Evolutionary conservation across 2,113 vertebrate genomes (phyloP).

Genomic region (Tupaia chinensis): DNA sequence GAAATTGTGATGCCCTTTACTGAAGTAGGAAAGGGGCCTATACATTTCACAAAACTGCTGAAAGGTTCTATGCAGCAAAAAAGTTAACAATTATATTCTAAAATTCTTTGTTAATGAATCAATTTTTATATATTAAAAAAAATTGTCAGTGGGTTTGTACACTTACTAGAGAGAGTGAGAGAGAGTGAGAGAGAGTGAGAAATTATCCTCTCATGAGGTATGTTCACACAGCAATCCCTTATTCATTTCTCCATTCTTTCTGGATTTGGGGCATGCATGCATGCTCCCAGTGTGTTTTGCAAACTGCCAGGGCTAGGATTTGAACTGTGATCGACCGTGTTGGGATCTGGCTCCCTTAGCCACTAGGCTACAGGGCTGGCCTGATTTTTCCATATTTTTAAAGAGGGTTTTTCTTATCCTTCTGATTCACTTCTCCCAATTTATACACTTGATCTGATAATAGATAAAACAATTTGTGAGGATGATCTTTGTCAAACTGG

Average conservation of each 20-base stretch:
- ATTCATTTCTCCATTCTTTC: too few species aligned
- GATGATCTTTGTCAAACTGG: conserved; percentile 58
- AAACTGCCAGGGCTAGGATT: too few species aligned
- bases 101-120: background rate
- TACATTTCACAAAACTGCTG: background rate
- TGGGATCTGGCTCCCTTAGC: too few species aligned
- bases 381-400: background rate
- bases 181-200: too few species aligned
- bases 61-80: background rate
- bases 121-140: background rate
- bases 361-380: too few species aligned
- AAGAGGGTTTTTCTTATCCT: background rate
- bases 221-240: too few species aligned
- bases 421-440: background rate
- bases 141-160: too few species aligned
- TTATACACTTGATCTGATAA: conserved; percentile 51
- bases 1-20: background rate
- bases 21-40: background rate
- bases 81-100: background rate
- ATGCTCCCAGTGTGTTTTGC: too few species aligned
- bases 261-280: too few species aligned
- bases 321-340: too few species aligned
- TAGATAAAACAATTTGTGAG: conserved; percentile 45
- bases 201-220: too few species aligned
- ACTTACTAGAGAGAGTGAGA: too few species aligned